Percentiles rank a stretch among this genome's conserved stretches.
Evolutionary conservation across 2,888 invertebrate species (phyloP).

Genomic region (Drosophila affinis): DNA sequence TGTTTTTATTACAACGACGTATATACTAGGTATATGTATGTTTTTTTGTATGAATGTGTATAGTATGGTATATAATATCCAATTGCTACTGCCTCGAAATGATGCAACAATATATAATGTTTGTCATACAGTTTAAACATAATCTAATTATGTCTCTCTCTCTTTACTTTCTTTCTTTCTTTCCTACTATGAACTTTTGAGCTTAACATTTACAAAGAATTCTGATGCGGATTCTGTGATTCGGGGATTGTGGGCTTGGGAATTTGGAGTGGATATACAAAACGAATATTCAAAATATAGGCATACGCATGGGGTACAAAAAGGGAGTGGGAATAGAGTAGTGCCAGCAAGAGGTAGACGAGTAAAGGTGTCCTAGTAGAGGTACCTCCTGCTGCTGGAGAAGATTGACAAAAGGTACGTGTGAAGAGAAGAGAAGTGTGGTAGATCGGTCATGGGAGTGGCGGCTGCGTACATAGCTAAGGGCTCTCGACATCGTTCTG

Average conservation of each 20-base stretch:
- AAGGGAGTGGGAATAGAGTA: neutral
- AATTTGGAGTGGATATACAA: slow-evolving; percentile 2
- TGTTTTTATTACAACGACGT: slow-evolving; percentile 78
- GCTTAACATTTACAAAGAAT: slow-evolving; percentile 78
- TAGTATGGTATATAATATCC: slow-evolving; percentile 55
- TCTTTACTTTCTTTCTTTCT: slow-evolving; percentile 7
- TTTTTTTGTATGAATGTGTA: slow-evolving; percentile 45
- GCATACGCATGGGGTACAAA: neutral
- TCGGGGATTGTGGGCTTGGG: neutral
- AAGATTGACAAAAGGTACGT: slow-evolving; percentile 33
- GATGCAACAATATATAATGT: slow-evolving; percentile 61
- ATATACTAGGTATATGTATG: slow-evolving; percentile 74
- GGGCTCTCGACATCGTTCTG: slow-evolving; percentile 33
- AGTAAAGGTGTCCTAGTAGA: slow-evolving; percentile 21
- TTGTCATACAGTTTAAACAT: slow-evolving; percentile 71
- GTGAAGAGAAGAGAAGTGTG: slow-evolving; percentile 33
- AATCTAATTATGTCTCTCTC: slow-evolving; percentile 73
- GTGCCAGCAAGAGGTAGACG: neutral
- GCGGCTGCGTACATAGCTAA: slow-evolving; percentile 42
- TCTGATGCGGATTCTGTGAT: slow-evolving; percentile 42
- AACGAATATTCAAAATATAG: slow-evolving; percentile 14
- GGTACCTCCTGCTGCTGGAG: slow-evolving; percentile 29
- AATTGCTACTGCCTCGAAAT: slow-evolving; percentile 45
- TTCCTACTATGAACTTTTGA: slow-evolving; percentile 71
- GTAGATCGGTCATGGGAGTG: neutral